A percentile compares a stretch with the other conserved stretches of the same genome.
Conservation (phyloP, 92 coral and sea anemone genomes). For the Zoanthus sociatus region DNA sequence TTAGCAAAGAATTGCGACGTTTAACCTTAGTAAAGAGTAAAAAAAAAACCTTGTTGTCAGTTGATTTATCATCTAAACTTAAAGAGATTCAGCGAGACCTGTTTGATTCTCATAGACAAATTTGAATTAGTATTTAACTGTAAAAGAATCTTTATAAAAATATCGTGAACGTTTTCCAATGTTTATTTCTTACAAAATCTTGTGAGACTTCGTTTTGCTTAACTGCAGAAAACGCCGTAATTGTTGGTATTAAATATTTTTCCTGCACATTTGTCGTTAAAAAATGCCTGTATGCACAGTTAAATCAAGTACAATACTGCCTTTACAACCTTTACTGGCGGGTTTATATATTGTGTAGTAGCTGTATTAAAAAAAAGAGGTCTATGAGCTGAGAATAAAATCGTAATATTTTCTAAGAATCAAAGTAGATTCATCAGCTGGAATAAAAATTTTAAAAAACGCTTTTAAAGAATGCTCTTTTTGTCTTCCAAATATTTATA, state of each 20-base stretch:
- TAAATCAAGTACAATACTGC: too few species aligned
- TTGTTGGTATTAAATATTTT: too few species aligned
- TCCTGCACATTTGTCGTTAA: too few species aligned
- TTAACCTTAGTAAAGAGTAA: too few species aligned
- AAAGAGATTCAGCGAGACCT: too few species aligned
- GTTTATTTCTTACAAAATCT: conserved; percentile 9
- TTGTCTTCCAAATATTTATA: conserved; percentile 8
- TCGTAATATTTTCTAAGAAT: not conserved
- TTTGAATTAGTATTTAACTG: not conserved
- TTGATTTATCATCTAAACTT: too few species aligned
- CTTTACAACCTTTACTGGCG: too few species aligned
- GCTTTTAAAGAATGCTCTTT: not conserved
- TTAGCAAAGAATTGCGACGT: too few species aligned
- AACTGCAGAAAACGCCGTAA: too few species aligned
- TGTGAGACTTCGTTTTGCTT: not conserved
- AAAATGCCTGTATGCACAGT: too few species aligned
- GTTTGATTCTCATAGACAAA: too few species aligned
- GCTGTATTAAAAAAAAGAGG: not conserved
- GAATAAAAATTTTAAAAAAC: not conserved
- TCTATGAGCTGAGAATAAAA: not conserved
- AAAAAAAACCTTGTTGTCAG: too few species aligned
- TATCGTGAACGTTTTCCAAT: conserved; percentile 3
- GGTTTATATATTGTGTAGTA: not conserved
- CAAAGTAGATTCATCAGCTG: not conserved
- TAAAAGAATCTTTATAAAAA: not conserved